A percentile compares a stretch with the other conserved stretches of the same genome.
phyloP scores from a whole-genome alignment of 2,113 vertebrate species.

The Drymodes brunneopygia region DNA sequence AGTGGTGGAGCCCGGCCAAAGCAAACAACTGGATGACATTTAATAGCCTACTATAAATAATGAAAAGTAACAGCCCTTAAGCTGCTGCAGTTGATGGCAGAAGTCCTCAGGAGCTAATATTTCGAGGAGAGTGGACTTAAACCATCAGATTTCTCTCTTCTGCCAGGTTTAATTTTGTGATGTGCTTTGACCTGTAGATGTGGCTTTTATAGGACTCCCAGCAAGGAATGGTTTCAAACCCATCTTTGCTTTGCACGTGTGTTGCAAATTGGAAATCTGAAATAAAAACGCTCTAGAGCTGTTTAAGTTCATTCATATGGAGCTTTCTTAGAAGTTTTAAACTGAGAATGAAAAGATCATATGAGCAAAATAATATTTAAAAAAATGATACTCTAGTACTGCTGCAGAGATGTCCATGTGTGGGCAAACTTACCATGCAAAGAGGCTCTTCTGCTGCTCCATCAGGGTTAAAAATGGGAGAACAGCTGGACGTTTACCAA shows the following conservation, averaged over 20 bases:
- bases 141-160: neutral
- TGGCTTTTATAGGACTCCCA: neutral
- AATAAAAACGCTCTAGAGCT: neutral
- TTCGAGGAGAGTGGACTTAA: neutral
- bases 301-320: neutral
- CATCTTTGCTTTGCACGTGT: neutral
- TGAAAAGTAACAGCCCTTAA: constrained; percentile 9
- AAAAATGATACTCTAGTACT: neutral
- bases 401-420: neutral
- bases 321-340: neutral
- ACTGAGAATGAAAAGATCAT: neutral
- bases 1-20: constrained; percentile 13
- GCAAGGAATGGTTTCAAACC: neutral
- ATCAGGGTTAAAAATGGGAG: neutral
- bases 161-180: neutral
- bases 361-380: neutral
- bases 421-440: neutral
- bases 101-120: neutral
- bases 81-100: neutral
- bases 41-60: constrained; percentile 31
- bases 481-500: neutral
- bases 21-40: constrained; percentile 13
- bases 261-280: neutral
- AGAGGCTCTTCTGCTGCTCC: neutral
- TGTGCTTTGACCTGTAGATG: neutral